Evolutionary conservation across 2,888 invertebrate species (phyloP).

Genomic region (Parnassius mnemosyne): DNA sequence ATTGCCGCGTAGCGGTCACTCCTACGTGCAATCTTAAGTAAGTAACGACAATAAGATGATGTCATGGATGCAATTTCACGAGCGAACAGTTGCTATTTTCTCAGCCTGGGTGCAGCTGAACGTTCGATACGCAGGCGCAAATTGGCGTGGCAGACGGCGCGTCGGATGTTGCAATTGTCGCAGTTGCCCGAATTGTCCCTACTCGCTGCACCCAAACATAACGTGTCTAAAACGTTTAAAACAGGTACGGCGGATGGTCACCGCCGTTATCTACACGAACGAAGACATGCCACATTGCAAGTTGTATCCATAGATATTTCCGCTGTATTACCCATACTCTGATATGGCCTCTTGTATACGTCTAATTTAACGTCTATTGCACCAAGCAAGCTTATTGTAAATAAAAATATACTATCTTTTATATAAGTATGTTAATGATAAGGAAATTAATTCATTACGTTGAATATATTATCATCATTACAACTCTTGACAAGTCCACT

Average conservation of each 20-base stretch:
- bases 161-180: conserved; percentile 71
- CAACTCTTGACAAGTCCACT: too few relatives aligned
- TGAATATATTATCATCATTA: too few relatives aligned
- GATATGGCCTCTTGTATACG: too few relatives aligned
- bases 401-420: too few relatives aligned
- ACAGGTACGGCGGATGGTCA: background rate
- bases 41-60: conserved; percentile 45
- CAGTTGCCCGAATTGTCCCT: conserved; percentile 29
- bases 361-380: too few relatives aligned
- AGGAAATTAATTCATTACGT: too few relatives aligned
- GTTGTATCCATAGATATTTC: too few relatives aligned
- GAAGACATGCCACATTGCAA: too few relatives aligned
- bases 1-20: conserved; percentile 35
- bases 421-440: too few relatives aligned
- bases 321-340: too few relatives aligned
- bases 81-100: conserved; percentile 39
- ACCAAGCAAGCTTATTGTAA: too few relatives aligned
- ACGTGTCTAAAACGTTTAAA: conserved; percentile 23
- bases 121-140: conserved; percentile 50
- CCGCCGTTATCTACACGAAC: background rate
- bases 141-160: conserved; percentile 65
- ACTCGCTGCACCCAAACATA: conserved; percentile 44
- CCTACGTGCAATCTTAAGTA: conserved; percentile 38
- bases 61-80: conserved; percentile 55
- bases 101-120: conserved; percentile 38